These are phyloP conservation scores for Agonopterix arenella DNA, from an alignment of 2,888 invertebrate species.

Conservation along the genomic window DNA sequence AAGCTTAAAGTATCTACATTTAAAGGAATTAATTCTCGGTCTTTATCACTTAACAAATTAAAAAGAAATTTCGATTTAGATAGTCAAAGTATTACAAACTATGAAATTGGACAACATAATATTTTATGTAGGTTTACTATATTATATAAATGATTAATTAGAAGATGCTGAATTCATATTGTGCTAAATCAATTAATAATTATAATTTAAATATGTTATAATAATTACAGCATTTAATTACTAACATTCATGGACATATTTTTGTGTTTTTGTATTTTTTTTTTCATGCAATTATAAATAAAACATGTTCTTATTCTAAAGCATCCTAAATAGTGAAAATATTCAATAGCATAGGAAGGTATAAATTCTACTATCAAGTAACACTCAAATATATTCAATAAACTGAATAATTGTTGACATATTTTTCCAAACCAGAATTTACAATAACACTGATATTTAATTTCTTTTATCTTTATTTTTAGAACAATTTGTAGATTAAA, in stretches of 20 bases:
- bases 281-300: conserved; percentile 24
- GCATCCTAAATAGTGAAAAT: conserved; percentile 22
- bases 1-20: too few relatives aligned
- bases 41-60: background rate
- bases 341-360: conserved; percentile 29
- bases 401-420: conserved; percentile 13
- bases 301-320: conserved; percentile 15
- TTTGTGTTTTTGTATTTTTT: conserved; percentile 20
- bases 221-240: background rate
- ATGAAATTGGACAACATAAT: too few relatives aligned
- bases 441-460: background rate
- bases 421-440: background rate
- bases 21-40: too few relatives aligned
- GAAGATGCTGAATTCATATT: background rate
- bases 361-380: conserved; percentile 13
- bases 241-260: conserved; percentile 1
- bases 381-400: conserved; percentile 18
- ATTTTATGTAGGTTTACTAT: background rate
- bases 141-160: too few relatives aligned
- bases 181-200: background rate
- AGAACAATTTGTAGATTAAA: too few relatives aligned
- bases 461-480: background rate
- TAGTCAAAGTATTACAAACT: too few relatives aligned
- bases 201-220: background rate
- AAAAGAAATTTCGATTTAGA: too few relatives aligned